A percentile compares a stretch with the other conserved stretches of the same genome.
Conservation (phyloP, 37 sponge, comb jelly and placozoan genomes). For the Cladorhizidae sp. region DNA sequence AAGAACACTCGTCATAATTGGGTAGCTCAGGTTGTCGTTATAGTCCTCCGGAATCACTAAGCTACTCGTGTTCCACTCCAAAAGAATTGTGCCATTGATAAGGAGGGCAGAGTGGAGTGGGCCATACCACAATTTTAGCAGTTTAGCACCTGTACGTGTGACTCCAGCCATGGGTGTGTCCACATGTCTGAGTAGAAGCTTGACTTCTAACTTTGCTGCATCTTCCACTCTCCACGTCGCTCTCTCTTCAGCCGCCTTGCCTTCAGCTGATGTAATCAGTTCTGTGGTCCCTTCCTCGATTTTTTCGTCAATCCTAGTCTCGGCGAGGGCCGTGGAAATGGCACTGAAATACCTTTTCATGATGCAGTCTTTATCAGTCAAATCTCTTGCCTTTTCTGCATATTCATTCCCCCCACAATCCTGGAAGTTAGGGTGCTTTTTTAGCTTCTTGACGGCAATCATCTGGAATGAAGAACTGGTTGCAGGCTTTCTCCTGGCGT, state of each 20-base stretch:
- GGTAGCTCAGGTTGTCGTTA: neutral
- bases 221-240: slow-evolving; percentile 3
- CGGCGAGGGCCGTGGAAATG: neutral
- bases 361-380: slow-evolving; percentile 1
- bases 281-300: neutral
- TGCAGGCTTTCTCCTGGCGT: neutral
- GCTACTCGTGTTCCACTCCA: slow-evolving; percentile 16
- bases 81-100: neutral
- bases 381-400: neutral
- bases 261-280: neutral
- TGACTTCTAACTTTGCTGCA: slow-evolving; percentile 5
- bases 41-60: neutral
- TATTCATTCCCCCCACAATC: neutral
- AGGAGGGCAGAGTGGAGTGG: neutral
- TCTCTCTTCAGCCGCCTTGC: neutral
- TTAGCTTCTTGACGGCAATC: neutral
- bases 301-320: neutral
- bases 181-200: neutral
- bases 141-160: neutral
- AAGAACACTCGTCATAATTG: neutral
- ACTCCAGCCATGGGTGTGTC: neutral
- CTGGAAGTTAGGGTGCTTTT: neutral
- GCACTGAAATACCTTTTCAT: neutral
- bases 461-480: neutral
- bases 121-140: neutral